Base-by-base conservation (phyloP, 2,113 vertebrate species). In the Lamprotornis superbus region DNA sequence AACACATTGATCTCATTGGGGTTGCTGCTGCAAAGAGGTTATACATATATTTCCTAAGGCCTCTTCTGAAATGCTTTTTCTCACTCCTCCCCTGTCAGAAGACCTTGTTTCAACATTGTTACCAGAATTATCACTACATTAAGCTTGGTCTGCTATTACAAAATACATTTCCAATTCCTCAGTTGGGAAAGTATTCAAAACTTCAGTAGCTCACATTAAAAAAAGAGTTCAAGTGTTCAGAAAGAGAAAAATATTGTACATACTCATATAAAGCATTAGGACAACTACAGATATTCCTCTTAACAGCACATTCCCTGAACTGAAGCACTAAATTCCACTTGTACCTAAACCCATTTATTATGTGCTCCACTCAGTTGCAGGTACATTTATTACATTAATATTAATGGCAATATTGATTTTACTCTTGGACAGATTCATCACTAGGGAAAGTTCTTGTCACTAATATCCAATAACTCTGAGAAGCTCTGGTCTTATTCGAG, bases 21-120 rank as follows among this genome's bases (percentile, higher is more conserved):
- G 33, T 74, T 4, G 2, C 46, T 91, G 63, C 30, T 70, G 31
- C 75, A 79, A 87, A 75, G 50, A 86, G 31, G 59, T 90, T 93
- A 90, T 65, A 86, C 55, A 61, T 18, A 35, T 74, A 90, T 83
- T 80, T 75, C 71, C 56, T 86, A 59, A 55, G 42, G 64, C 28
- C 35, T 71, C 42, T 79, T 89, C n/a, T 85, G 37, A 95, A 91
- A 87, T 83, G 53, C 3, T 69, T 95, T 93, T 84, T 90, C 68
- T 77, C 33, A n/a, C 20, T 90, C 61, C 67, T 83, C 37, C 37
- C 9, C 31, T 28, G 10, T 60, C 71, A 92, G 65, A 81, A 87
- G 39, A 76, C 42, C 28, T 64, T 77, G 24, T 71, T 91, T 86
- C 87, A 93, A 94, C 17, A 60, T 35, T 70, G 59, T 64, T 92